Conservation (phyloP, 2,888 invertebrate genomes). For the Drosophila recens region DNA sequence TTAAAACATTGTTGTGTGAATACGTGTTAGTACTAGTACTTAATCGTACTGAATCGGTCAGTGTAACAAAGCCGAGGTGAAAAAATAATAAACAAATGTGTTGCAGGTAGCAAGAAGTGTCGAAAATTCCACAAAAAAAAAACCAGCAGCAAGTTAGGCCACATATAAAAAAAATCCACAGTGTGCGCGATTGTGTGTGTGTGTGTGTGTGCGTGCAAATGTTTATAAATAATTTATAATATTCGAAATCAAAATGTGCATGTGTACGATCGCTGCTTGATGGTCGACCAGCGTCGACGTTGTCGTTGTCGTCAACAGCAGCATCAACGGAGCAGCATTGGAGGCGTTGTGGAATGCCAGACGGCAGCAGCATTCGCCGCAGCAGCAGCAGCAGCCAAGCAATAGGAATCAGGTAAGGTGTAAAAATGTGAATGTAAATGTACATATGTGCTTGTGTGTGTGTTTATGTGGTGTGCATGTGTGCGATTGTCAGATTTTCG, state of each 20-base stretch:
- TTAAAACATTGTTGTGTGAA: conserved; percentile 46
- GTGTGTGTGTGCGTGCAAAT: conserved; percentile 61
- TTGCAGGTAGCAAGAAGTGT: conserved; percentile 43
- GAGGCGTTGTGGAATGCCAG: conserved; percentile 64
- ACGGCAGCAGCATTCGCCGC: conserved; percentile 44
- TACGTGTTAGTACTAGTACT: conserved; percentile 35
- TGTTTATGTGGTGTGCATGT: conserved; percentile 12
- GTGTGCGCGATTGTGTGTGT: conserved; percentile 30
- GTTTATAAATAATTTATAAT: conserved; percentile 76
- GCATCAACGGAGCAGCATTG: conserved; percentile 52
- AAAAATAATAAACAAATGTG: conserved; percentile 33
- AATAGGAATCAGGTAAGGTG: conserved; percentile 62
- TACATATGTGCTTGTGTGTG: background rate
- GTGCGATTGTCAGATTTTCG: conserved; percentile 25
- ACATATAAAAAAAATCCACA: conserved; percentile 39
- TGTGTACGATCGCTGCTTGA: conserved; percentile 64
- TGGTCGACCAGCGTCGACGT: conserved; percentile 49
- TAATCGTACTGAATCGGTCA: conserved; percentile 6
- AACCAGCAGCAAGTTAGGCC: conserved; percentile 60
- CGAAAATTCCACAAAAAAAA: conserved; percentile 64
- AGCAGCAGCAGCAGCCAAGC: conserved; percentile 43
- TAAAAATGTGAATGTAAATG: conserved; percentile 43
- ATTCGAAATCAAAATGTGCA: conserved; percentile 67
- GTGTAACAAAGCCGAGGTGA: conserved; percentile 6
- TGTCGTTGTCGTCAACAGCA: conserved; percentile 45